Percentiles rank a stretch among this genome's conserved stretches.
phyloP scores from a whole-genome alignment of 2,113 vertebrate genomes.

The Oreocharis arfaki region DNA sequence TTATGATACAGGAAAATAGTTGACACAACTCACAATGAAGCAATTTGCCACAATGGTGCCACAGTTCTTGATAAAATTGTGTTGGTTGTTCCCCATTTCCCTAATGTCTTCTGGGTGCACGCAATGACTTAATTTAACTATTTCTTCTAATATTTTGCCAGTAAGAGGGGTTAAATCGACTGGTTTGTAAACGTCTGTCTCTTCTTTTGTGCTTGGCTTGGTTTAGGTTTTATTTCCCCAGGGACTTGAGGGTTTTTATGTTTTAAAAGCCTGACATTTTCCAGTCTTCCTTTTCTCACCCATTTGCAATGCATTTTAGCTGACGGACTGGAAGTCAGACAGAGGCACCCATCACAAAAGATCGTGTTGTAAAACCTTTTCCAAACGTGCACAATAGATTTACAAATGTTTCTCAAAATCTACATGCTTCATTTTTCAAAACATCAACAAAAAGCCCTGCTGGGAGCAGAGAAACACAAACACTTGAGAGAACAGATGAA shows the following conservation, averaged over 20 bases:
- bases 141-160: not conserved
- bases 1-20: not conserved
- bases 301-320: not conserved
- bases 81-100: not conserved
- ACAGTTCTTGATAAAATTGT: not conserved
- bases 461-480: not conserved
- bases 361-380: not conserved
- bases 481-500: not conserved
- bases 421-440: conserved; percentile 2
- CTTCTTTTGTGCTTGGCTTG: not conserved
- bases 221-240: not conserved
- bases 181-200: not conserved
- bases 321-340: not conserved
- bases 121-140: not conserved
- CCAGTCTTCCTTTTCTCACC: not conserved
- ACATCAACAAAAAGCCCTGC: not conserved
- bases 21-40: not conserved
- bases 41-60: not conserved
- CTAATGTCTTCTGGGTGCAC: not conserved
- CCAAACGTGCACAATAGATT: not conserved
- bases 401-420: not conserved
- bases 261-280: not conserved
- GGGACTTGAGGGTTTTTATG: accelerated
- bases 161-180: not conserved
- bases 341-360: not conserved